Percentiles rank a stretch among this genome's conserved stretches.
Evolutionary conservation across 2,888 invertebrate species (phyloP).

Genomic region (Panzeria rudis): DNA sequence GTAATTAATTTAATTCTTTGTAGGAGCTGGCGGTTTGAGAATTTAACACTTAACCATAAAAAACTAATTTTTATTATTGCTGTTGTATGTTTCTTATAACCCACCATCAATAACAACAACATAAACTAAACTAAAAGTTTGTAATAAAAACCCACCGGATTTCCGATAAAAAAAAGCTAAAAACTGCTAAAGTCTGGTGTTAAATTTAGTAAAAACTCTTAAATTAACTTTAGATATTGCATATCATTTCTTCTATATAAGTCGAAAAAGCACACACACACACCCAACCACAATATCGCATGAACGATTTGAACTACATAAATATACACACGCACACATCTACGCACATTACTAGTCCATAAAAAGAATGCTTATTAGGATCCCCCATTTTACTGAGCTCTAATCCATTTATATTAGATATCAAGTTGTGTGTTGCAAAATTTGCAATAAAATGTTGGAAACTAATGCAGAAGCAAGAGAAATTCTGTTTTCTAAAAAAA

Average conservation of each 20-base stretch:
- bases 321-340: background rate
- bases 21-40: conserved; percentile 37
- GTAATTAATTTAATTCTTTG: conserved; percentile 35
- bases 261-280: background rate
- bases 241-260: conserved; percentile 50
- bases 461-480: too few relatives aligned
- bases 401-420: too few relatives aligned
- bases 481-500: too few relatives aligned
- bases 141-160: conserved; percentile 72
- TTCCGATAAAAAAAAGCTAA: conserved; percentile 65
- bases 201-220: conserved; percentile 51
- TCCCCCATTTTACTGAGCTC: too few relatives aligned
- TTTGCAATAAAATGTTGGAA: too few relatives aligned
- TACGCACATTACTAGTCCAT: too few relatives aligned
- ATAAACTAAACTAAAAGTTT: conserved; percentile 50
- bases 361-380: too few relatives aligned
- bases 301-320: conserved; percentile 24
- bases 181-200: conserved; percentile 50
- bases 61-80: conserved; percentile 18
- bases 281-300: background rate
- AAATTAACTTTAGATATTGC: conserved; percentile 59
- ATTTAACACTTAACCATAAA: conserved; percentile 54
- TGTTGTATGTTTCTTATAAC: conserved; percentile 31
- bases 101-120: conserved; percentile 42
- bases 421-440: too few relatives aligned